Evolutionary conservation across 2,113 vertebrate species (phyloP), one percentile per base, ranked within the genome.

Genomic region (Uropsilus gracilis): DNA sequence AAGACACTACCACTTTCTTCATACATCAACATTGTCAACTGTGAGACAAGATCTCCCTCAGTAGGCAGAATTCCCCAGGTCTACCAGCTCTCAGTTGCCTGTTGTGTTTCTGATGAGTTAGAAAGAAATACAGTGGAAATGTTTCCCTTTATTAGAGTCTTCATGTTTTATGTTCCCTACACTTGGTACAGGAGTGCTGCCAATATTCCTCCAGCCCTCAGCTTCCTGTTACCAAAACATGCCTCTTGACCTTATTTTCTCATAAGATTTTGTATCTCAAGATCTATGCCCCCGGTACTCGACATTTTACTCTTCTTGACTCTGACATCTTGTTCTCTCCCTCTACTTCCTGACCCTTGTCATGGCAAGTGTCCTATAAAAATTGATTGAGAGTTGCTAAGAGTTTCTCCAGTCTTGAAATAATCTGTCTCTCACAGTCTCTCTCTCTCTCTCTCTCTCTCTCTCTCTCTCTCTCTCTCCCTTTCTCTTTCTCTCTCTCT

Each of bases 161-260:
- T 39, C 71, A 34, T 28, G 39, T 5, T 55, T 91, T 44, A 20
- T 28, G 13, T 34, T 53, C 9, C 53, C 32, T 72, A 22, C 5
- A 37, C 73, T 48, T 75, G 55, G 53, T 59, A 8, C 20, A 42
- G 37, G 16, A 81, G 32, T 7, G 32, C 28, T 20, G 44, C 24
- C 0, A 6, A 12, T 59, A 66, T 18, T 34, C 69, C 57, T 77
- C 11, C 8, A 73, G 53, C n/a, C 5, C 8, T 89, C 30, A 8
- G 8, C 22, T 68, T 89, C 46, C 22, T 89, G 26, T 46, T 61
- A 26, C 26, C 17, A 24, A 69, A 68, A 86, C 32, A 53, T 77
- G 39, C 57, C 68, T 64, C 77, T 85, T 86, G 34, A 95, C 24
- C 73, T 94, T 82, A 55, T 89, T 88, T 91, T 66, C 90, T 69